phyloP scores from a whole-genome alignment of 2,888 invertebrate genomes.

The Conistra vaccinii region DNA sequence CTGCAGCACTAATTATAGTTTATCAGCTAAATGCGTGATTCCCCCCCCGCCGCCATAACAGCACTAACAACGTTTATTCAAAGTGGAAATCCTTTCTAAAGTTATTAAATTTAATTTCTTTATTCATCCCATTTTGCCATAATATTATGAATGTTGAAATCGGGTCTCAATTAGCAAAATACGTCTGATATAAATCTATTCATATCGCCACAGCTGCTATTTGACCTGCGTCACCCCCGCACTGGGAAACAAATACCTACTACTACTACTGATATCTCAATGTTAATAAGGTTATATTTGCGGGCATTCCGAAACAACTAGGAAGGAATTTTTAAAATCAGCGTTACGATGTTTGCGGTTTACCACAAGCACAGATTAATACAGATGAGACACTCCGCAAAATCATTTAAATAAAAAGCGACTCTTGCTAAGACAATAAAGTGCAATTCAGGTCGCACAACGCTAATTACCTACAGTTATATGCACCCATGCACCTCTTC shows the following conservation, averaged over 20 bases:
- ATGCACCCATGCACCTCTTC: too few species aligned
- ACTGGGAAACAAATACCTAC: not conserved
- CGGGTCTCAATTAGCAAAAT: slow-evolving; percentile 1
- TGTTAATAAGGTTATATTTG: slow-evolving; percentile 19
- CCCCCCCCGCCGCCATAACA: not conserved
- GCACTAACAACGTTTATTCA: not conserved
- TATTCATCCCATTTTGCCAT: not conserved
- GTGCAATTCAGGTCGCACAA: too few species aligned
- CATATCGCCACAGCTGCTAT: slow-evolving; percentile 2
- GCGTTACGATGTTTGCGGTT: not conserved
- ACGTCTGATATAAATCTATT: not conserved
- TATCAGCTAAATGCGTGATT: not conserved
- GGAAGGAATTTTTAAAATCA: not conserved
- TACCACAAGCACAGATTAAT: too few species aligned
- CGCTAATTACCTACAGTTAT: too few species aligned
- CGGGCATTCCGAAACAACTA: not conserved
- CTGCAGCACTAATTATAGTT: not conserved
- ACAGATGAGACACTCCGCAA: too few species aligned
- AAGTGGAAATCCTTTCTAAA: not conserved
- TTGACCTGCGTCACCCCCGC: slow-evolving; percentile 1
- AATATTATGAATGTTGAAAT: not conserved
- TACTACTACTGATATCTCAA: slow-evolving; percentile 25
- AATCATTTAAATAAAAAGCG: too few species aligned
- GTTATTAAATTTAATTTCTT: not conserved
- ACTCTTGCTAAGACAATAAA: too few species aligned